These are phyloP conservation scores for Parazoanthus swiftii DNA, from an alignment of 92 coral and sea anemone species.

Conservation along the genomic window DNA sequence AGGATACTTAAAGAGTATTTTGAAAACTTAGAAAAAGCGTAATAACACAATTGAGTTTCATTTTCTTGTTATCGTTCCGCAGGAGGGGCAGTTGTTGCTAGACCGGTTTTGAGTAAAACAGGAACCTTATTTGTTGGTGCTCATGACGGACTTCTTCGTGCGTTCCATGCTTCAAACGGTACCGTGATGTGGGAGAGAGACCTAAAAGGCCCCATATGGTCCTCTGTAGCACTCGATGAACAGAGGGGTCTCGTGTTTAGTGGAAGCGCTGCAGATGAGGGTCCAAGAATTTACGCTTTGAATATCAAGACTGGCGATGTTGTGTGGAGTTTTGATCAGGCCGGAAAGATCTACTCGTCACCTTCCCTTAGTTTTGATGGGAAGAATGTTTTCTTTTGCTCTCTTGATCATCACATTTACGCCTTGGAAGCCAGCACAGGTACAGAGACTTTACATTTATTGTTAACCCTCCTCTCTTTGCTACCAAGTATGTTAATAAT, in stretches of 20 bases:
- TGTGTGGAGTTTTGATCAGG: slow-evolving; percentile 65
- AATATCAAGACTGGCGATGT: slow-evolving; percentile 57
- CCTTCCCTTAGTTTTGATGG: slow-evolving; percentile 63
- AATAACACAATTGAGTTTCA: neutral
- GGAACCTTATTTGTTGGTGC: slow-evolving; percentile 74
- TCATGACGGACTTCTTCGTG: slow-evolving; percentile 56
- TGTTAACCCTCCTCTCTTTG: neutral
- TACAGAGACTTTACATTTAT: neutral
- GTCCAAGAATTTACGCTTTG: slow-evolving; percentile 60
- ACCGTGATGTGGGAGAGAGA: slow-evolving; percentile 61
- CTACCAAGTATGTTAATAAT: neutral
- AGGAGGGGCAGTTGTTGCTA: slow-evolving; percentile 73
- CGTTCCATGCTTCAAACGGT: slow-evolving; percentile 62
- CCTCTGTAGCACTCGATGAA: slow-evolving; percentile 67
- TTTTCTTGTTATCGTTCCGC: slow-evolving; percentile 7
- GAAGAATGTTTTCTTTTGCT: slow-evolving; percentile 74
- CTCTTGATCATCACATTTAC: slow-evolving; percentile 75
- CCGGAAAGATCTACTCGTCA: slow-evolving; percentile 68
- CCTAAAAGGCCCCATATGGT: slow-evolving; percentile 70
- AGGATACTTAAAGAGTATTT: too few relatives aligned
- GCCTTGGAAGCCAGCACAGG: slow-evolving; percentile 75
- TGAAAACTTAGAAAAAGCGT: neutral
- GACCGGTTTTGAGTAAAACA: slow-evolving; percentile 52
- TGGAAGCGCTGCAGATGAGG: slow-evolving; percentile 65
- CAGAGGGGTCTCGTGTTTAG: slow-evolving; percentile 59